Conservation (phyloP, 1,140 invertebrate species). For the Luehdorfia chinensis region DNA sequence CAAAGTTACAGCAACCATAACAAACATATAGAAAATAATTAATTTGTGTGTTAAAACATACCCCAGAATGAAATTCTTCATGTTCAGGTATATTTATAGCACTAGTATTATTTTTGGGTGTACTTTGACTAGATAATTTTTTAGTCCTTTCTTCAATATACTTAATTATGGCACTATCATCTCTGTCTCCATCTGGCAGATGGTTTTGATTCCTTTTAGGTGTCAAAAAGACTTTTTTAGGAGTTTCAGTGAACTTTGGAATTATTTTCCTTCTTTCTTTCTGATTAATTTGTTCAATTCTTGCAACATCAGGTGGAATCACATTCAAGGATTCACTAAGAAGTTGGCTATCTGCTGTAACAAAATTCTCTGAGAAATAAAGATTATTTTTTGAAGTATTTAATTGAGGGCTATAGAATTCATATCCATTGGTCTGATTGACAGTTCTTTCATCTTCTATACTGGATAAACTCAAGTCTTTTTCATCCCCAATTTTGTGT, state of each 20-base stretch:
- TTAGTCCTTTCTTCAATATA: conserved; percentile 29
- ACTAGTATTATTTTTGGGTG: conserved; percentile 29
- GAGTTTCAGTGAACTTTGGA: conserved; percentile 30
- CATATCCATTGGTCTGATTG: conserved; percentile 38
- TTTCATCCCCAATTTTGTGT: conserved; percentile 47
- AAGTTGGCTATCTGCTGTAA: conserved; percentile 46
- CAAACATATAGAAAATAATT: neutral
- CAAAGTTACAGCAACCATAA: neutral
- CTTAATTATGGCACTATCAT: conserved; percentile 36
- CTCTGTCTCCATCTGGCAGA: conserved; percentile 16
- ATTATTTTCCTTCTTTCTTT: conserved; percentile 39
- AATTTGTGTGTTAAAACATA: conserved; percentile 23
- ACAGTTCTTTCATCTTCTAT: conserved; percentile 49
- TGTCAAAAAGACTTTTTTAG: conserved; percentile 17
- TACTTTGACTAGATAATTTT: conserved; percentile 37
- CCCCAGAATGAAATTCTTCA: conserved; percentile 45
- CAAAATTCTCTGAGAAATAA: conserved; percentile 54
- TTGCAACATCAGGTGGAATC: conserved; percentile 40
- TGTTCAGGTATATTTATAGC: conserved; percentile 22
- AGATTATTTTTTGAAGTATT: conserved; percentile 67
- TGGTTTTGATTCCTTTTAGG: conserved; percentile 21
- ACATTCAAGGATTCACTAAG: conserved; percentile 38
- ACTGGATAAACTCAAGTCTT: conserved; percentile 58
- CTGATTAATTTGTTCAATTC: conserved; percentile 26
- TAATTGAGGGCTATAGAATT: conserved; percentile 47